Base-by-base conservation (phyloP, 2,888 invertebrate species). In the Dryocosmus kuriphilus region DNA sequence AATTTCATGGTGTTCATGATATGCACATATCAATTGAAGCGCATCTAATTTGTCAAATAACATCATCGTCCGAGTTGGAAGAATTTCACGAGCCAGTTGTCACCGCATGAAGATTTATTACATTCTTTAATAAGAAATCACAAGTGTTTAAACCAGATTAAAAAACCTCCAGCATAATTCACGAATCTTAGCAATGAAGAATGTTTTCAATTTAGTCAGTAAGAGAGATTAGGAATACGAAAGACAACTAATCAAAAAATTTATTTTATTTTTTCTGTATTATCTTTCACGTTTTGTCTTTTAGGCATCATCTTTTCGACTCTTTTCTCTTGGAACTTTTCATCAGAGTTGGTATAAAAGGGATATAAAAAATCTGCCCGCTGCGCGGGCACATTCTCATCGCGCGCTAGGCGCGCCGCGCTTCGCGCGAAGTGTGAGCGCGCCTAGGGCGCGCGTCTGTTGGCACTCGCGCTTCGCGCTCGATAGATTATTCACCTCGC, bases 11-110 rank as follows among this genome's bases (percentile, higher is more conserved):
- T 22, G 27, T 27, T 46, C 46, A 67, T 38, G 67, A 67, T 67
- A 67, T 67, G 67, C 67, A 67, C 46, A 67, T 46, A 67, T 67
- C 27, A 46, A 67, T 67, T 46, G 16, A 16, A 46, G 41, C 16
- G 41, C 67, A 67, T 46, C 67, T 6, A 67, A 67, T 46, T 27
- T 67, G 67, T 67, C 67, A 67, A 67, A 67, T 46, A 67, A 27
- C 27, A 46, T 67, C 27, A 67, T 46, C 24, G 41, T 46, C 16
- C 8, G 6, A 41, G 6, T 67, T 38, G 6, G 16, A 27, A 46
- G 41, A 27, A 9, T 38, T 27, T 67, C 22, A 65, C 35, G 22
- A 32, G n/a, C 35, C 22, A 51, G 19, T 51, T 46, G 46, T 6
- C 46, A 46, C n/a, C 7, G 19, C 19, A 7, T n/a, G 2, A 19